Conservation (phyloP, 1,140 invertebrate genomes). For the Proctacanthus coquilletti region DNA sequence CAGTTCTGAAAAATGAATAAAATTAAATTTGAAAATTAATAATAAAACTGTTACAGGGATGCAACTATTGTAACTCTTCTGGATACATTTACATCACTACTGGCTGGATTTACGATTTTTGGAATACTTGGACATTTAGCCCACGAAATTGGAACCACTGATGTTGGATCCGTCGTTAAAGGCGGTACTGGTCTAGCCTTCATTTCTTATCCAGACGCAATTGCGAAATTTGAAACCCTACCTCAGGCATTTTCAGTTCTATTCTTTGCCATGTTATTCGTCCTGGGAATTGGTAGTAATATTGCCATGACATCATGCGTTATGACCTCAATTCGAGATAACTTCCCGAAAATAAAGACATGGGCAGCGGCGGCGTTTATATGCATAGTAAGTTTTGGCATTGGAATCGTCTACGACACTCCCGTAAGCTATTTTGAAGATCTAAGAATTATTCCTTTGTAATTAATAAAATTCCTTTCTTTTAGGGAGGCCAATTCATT, state of each 20-base stretch:
- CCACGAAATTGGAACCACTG: constrained; percentile 41
- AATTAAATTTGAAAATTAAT: constrained; percentile 1
- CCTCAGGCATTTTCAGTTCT: constrained; percentile 76
- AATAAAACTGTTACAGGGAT: constrained; percentile 45
- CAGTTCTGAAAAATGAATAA: constrained; percentile 1
- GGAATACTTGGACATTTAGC: constrained; percentile 66
- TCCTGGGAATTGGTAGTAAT: constrained; percentile 60
- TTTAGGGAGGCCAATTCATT: constrained; percentile 65
- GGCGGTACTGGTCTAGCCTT: constrained; percentile 65
- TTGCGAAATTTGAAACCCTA: constrained; percentile 59
- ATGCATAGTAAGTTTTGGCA: constrained; percentile 41
- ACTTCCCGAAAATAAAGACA: constrained; percentile 44
- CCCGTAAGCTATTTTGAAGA: constrained; percentile 52
- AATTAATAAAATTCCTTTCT: no score
- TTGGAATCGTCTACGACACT: constrained; percentile 56
- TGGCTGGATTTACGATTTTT: constrained; percentile 78
- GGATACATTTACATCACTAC: constrained; percentile 65
- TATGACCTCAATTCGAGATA: constrained; percentile 53
- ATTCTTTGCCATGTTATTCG: constrained; percentile 80
- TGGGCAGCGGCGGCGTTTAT: constrained; percentile 39
- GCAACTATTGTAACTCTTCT: constrained; percentile 58
- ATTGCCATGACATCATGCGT: constrained; percentile 49
- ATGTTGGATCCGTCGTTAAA: constrained; percentile 38
- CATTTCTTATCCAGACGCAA: constrained; percentile 78
- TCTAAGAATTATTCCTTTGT: not conserved